These are phyloP conservation scores for Copsychus sechellarum DNA, from an alignment of 2,113 vertebrate species.

Conservation along the genomic window DNA sequence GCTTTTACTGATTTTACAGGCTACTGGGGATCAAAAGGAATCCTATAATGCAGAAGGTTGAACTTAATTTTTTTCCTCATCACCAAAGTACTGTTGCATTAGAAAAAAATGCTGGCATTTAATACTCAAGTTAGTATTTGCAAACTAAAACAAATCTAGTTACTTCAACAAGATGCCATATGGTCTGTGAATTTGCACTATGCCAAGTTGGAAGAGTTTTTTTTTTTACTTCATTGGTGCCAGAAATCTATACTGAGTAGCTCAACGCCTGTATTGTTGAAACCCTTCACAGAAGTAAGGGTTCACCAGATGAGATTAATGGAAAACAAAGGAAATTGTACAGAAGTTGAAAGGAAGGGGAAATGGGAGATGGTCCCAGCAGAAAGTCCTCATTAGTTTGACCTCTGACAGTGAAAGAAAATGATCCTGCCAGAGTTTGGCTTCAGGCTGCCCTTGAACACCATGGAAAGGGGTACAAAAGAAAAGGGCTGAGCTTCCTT, in stretches of 20 bases:
- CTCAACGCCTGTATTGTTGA: background rate
- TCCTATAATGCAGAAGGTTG: background rate
- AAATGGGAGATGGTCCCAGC: background rate
- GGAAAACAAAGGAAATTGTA: background rate
- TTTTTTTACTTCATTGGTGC: background rate
- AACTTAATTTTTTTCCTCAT: background rate
- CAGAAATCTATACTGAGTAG: background rate
- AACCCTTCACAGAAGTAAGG: background rate
- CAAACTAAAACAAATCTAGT: constrained; percentile 31
- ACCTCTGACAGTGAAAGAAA: background rate
- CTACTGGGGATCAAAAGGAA: background rate
- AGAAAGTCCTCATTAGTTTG: background rate
- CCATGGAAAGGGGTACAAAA: background rate
- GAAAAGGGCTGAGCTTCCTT: background rate
- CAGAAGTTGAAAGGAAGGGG: background rate
- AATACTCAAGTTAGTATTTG: constrained; percentile 23
- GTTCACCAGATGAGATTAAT: background rate
- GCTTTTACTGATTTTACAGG: background rate
- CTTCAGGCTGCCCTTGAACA: background rate
- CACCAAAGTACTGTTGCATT: background rate
- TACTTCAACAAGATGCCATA: constrained; percentile 36
- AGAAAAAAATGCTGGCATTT: background rate
- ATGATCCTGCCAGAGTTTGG: background rate
- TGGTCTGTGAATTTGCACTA: background rate
- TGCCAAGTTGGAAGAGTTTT: background rate